Evolutionary conservation across 2,113 vertebrate genomes (phyloP), one percentile per base, ranked within the genome.

Genomic region (Lichenostomus cassidix): DNA sequence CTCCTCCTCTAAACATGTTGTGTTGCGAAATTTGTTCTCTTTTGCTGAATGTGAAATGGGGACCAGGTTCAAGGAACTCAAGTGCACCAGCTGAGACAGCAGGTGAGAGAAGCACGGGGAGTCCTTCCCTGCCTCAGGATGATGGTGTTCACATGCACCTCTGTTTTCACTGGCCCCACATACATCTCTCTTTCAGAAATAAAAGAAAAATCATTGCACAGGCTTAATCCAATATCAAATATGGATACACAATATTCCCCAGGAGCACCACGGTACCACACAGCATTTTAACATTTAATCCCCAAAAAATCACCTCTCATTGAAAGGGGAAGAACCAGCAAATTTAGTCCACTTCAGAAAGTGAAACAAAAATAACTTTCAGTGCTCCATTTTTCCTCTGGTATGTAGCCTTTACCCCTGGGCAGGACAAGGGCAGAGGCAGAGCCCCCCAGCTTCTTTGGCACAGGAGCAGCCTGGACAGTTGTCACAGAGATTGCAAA

Each of bases 161-260:
- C 42, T 60, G 10, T 16, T n/a, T 59, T 24, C 46, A 25, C 27
- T 8, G 9, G 8, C 10, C 10, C 37, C 13, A 15, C 18, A 39
- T 37, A 9, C 11, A 25, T 68, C 37, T 55, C 28, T 65, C 56
- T 52, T 42, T 78, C 49, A 56, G 5, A 64, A 6, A 9, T 5
- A 50, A 71, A 11, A 64, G 7, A 29, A 63, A 76, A 87, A 63
- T 3, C n/a, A 13, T 27, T 27, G 16, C 42, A 42, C 3, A 3
- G 3, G 1, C 27, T 68, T 39, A 13, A 44, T 50, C 59, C 27
- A 39, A 9, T 35, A 33, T 59, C 18, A 59, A 37, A 49, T 31
- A 41, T 0, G 0, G 29, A 50, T 23, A 55, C 5, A 4, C 0
- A 0, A 15, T 33, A 59, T 8, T 10, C 6, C 41, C 21, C 2